Base-by-base conservation (phyloP, 2,797 vertebrate genomes). In the Chrosomus eos region DNA sequence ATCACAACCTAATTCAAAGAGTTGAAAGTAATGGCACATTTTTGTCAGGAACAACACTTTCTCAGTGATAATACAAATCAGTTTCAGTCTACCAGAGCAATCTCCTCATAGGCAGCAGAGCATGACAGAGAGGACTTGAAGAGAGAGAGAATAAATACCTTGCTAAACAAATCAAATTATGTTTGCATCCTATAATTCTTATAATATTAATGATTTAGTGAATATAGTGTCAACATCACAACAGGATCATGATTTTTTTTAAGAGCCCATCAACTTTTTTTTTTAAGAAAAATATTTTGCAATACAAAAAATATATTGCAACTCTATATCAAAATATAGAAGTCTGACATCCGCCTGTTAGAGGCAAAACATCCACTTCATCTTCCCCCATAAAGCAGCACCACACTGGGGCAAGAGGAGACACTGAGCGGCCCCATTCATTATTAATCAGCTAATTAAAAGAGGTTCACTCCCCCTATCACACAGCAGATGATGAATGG, bases 391-490 rank as follows among this genome's bases (percentile, higher is more conserved):
- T 43, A 73, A 23, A 75, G 66, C 31, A 62, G 66, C 76, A 87
- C 64, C 86, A 23, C 67, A 85, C 76, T 23, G 51, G 71, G 75
- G 82, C 68, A 26, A 68, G 45, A 68, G 79, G 26, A 70, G 81
- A 73, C 51, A 48, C 55, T 40, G 77, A 40, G 83, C 85, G 31
- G 48, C 76, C 87, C 87, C 83, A 89, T 89, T 88, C 71, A 85
- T 88, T 90, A 88, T 90, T 90, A 88, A 90, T 84, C 85, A 88
- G 89, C 88, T 88, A 88, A 90, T 90, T 90, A 90, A 82, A 90
- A 87, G 75, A 82, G 79, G 85, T 82, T 75, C 85, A 83, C 81
- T 86, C 88, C 88, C 73, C 88, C 81, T 72, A 81, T 83, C 85
- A 70, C 80, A 84, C 73, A 85, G 78, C 80, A 83, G 80, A 89